Evolutionary conservation across 2,797 vertebrate genomes (phyloP).

Genomic region (Orestias chungarensis): DNA sequence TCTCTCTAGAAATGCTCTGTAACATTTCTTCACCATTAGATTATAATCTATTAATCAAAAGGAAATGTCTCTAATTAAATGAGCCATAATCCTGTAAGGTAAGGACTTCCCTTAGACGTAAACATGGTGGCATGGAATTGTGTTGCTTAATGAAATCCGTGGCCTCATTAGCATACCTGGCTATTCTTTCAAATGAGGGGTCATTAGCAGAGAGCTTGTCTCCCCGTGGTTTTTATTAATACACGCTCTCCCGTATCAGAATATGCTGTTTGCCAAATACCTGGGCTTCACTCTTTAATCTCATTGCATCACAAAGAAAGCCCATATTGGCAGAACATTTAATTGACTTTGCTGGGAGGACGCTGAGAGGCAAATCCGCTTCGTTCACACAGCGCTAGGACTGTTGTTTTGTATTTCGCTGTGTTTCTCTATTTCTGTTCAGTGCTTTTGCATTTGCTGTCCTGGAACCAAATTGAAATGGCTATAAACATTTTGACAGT

Average conservation of each 20-base stretch:
- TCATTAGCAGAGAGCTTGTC: conserved; percentile 27
- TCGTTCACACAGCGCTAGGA: conserved; percentile 21
- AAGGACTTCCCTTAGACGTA: conserved; percentile 4
- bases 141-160: conserved; percentile 22
- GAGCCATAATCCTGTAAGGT: not conserved
- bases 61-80: not conserved
- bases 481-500: not conserved
- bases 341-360: conserved; percentile 21
- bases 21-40: not conserved
- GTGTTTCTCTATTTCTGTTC: not conserved
- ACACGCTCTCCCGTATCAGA: conserved; percentile 16
- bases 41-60: not conserved
- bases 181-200: conserved; percentile 31
- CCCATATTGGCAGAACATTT: conserved; percentile 33
- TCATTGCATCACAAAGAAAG: conserved; percentile 36
- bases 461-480: not conserved
- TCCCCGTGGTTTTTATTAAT: conserved; percentile 41
- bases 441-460: not conserved
- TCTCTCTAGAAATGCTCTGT: not conserved
- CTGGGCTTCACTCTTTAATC: conserved; percentile 33
- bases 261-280: conserved; percentile 23
- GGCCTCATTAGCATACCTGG: conserved; percentile 21
- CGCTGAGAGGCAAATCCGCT: conserved; percentile 4
- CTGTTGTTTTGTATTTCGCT: conserved; percentile 15
- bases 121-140: conserved; percentile 21